Evolutionary conservation across 2,113 vertebrate species (phyloP).

Genomic region (Clinocottus analis): DNA sequence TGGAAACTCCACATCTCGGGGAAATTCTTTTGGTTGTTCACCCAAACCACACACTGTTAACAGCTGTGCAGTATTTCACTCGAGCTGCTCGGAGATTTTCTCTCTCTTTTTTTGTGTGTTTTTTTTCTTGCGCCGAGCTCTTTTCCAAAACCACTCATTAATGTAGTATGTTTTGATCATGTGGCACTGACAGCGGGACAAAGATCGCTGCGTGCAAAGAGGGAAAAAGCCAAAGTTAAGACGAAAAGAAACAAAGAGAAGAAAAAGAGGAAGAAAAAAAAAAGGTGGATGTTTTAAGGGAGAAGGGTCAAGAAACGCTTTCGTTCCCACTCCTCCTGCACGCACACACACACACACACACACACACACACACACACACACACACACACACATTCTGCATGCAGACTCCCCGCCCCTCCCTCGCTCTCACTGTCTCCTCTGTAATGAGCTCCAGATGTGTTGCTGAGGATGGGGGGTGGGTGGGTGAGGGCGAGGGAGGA

Average conservation of each 20-base stretch:
- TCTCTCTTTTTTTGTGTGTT: neutral
- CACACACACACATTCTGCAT: constrained; percentile 46
- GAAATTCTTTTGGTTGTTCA: constrained; percentile 76
- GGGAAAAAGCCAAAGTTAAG: neutral
- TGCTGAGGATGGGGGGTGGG: constrained; percentile 73
- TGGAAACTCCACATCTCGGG: constrained; percentile 76
- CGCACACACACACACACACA: constrained; percentile 14
- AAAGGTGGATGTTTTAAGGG: constrained; percentile 64
- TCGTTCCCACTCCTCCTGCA: constrained; percentile 44
- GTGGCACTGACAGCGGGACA: constrained; percentile 65
- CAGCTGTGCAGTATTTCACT: constrained; percentile 80
- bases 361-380: constrained; percentile 2
- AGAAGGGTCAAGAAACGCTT: constrained; percentile 60
- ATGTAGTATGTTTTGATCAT: constrained; percentile 78
- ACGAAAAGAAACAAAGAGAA: constrained; percentile 23
- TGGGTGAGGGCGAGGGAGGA: constrained; percentile 16
- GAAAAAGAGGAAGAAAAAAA: constrained; percentile 40
- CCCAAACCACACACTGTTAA: constrained; percentile 79
- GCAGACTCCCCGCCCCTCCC: constrained; percentile 76
- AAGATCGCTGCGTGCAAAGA: constrained; percentile 44
- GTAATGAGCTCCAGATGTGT: constrained; percentile 87
- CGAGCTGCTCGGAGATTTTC: constrained; percentile 38
- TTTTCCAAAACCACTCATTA: constrained; percentile 76
- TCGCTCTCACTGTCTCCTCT: constrained; percentile 83
- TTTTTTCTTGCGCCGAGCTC: constrained; percentile 30